These are phyloP conservation scores for Mycetomoellerius zeteki DNA, from an alignment of 1,140 invertebrate species.

Conservation along the genomic window DNA sequence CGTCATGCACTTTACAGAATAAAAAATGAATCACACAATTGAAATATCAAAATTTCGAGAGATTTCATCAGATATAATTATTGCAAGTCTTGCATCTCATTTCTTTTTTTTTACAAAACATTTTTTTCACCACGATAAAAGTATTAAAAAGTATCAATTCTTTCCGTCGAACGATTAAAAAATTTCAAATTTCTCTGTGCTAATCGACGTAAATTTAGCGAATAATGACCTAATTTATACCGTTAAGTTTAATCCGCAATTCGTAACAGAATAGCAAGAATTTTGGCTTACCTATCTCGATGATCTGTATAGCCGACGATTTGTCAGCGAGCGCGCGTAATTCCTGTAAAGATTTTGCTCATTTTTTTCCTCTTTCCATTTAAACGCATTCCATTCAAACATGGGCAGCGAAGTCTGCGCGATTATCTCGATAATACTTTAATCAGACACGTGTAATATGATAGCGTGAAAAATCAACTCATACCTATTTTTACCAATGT, in stretches of 20 bases:
- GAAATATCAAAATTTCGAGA: background rate
- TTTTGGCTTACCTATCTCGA: conserved; percentile 89
- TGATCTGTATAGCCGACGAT: conserved; percentile 89
- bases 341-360: conserved; percentile 87
- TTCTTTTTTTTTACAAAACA: background rate
- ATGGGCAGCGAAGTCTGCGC: no score
- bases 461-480: background rate
- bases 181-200: background rate
- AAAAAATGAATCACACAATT: no score
- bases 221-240: no score
- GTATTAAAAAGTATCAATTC: background rate
- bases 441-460: background rate
- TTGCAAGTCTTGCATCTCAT: conserved; percentile 12
- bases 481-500: no score
- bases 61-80: background rate
- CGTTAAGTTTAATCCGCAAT: no score
- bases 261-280: background rate
- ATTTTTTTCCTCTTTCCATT: background rate
- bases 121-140: background rate
- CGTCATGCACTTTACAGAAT: no score
- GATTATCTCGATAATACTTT: conserved; percentile 12
- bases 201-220: background rate
- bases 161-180: background rate
- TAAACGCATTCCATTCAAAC: background rate
- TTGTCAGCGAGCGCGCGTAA: conserved; percentile 88